Evolutionary conservation across 2,888 invertebrate genomes (phyloP).

Genomic region (Metalampra italica): DNA sequence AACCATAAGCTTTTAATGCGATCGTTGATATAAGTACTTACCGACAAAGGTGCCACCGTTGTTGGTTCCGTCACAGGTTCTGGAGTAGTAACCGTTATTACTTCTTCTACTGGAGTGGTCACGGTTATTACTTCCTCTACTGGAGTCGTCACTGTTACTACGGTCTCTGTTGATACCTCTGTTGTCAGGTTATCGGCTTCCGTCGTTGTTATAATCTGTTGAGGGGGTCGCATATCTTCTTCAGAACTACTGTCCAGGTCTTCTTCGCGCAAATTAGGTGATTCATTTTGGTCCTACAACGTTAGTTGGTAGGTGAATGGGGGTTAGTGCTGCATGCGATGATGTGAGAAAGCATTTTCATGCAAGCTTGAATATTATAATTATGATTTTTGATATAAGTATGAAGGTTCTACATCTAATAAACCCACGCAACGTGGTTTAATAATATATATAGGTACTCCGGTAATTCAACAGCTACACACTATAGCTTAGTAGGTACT

Average conservation of each 20-base stretch:
- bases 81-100: too few relatives aligned
- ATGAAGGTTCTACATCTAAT: too few relatives aligned
- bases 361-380: too few relatives aligned
- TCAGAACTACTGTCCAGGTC: slow-evolving; percentile 19
- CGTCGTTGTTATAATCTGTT: not conserved
- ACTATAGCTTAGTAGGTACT: too few relatives aligned
- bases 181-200: not conserved
- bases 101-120: not conserved
- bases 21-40: not conserved
- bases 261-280: not conserved
- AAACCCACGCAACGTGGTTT: too few relatives aligned
- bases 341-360: not conserved
- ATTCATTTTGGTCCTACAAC: not conserved
- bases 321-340: not conserved
- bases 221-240: slow-evolving; percentile 7
- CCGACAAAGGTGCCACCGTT: not conserved
- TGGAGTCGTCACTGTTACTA: not conserved
- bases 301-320: slow-evolving; percentile 1
- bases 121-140: not conserved
- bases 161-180: not conserved
- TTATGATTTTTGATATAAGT: too few relatives aligned
- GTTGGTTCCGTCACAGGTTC: not conserved
- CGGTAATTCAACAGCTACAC: too few relatives aligned
- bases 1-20: too few relatives aligned
- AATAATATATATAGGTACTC: too few relatives aligned